Base-by-base conservation (phyloP, 2,888 invertebrate species). In the Tenthredo distinguenda region DNA sequence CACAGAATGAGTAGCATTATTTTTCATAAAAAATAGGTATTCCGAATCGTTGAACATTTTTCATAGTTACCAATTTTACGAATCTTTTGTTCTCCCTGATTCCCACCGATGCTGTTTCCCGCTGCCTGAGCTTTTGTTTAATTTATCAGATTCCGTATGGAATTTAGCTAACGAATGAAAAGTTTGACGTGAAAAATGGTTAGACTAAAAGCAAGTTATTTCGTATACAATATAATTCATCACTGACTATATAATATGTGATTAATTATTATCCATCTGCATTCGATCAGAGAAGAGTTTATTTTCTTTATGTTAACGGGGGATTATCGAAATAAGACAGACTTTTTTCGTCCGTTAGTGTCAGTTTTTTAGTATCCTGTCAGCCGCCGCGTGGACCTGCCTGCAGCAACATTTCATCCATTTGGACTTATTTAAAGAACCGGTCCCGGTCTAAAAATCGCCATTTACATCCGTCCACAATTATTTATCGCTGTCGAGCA, bases 401-500 rank as follows among this genome's bases (percentile, higher is more conserved):
- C 26, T 43, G 37, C 21, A 43, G 43, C 72, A 55, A 55, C 58
- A n/a, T 81, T 62, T 81, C 81, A 37, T 81, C 40, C 37, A 15
- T 62, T 81, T 40, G 40, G 58, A 81, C 40, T 21, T 81, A 81
- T 81, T 81, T 81, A 81, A 81, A 81, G 81, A 81, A 58, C 58
- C 3, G 47, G 58, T 50, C 58, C 37, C 37, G 50, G 37, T 58
- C 37, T 81, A 58, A 62, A 62, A 81, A 81, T 81, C 62, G 81
- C 62, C 58, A 81, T 81, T 81, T 21, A 81, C 81, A 81, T 81
- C 81, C 58, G 81, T 81, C 62, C 21, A 62, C 21, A 40, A 81
- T 81, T 81, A 81, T 81, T 81, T 62, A 81, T 62, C 37, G 81
- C 21, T 62, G 62, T 62, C 81, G 15, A 81, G 62, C 47, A 31